Conservation (phyloP, 2,797 vertebrate genomes). For the Hippopotamyrus pictus region DNA sequence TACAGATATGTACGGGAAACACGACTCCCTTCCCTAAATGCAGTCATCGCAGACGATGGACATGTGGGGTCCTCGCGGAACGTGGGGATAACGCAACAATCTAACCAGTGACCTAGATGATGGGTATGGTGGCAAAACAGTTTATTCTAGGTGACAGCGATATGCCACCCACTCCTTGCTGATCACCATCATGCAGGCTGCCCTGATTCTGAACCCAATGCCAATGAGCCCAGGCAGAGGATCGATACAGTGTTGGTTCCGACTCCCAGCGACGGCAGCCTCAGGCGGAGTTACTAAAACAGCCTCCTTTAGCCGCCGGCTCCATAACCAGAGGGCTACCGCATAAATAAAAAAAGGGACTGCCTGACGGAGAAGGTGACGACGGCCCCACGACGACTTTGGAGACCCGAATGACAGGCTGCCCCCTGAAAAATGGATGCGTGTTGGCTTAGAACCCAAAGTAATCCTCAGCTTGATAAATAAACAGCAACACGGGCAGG, state of each 20-base stretch:
- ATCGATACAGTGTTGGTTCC: background rate
- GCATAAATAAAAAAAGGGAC: background rate
- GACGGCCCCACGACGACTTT: background rate
- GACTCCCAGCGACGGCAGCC: background rate
- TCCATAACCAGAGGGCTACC: background rate
- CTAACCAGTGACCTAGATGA: background rate
- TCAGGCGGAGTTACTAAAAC: background rate
- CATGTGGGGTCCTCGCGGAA: background rate
- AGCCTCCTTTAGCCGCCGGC: background rate
- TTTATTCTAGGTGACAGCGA: background rate
- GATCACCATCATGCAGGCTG: background rate
- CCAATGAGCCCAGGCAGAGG: background rate
- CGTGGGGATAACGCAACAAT: background rate
- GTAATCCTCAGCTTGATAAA: conserved; percentile 2
- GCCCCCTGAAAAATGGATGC: background rate
- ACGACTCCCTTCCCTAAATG: background rate
- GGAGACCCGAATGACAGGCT: background rate
- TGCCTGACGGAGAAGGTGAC: background rate
- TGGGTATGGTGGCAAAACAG: background rate
- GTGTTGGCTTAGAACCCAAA: background rate
- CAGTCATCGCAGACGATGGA: background rate
- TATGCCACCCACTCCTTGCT: background rate
- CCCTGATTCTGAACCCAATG: background rate
- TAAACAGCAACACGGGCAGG: background rate
- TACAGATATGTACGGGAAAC: background rate